These are phyloP conservation scores for Ichneumoninae sp. DNA, from an alignment of 2,888 invertebrate genomes.

Conservation along the genomic window DNA sequence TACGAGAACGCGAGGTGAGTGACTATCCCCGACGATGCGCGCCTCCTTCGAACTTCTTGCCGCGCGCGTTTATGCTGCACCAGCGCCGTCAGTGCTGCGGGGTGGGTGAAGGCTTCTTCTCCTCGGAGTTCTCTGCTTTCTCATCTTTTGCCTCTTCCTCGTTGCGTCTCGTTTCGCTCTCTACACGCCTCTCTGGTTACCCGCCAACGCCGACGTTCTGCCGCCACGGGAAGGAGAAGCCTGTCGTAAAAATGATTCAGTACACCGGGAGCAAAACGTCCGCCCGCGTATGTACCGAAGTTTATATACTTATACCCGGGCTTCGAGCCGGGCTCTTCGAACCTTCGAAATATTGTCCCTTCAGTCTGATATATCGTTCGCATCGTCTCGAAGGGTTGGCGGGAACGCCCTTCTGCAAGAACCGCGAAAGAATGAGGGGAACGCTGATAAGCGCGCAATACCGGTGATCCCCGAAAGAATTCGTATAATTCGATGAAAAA, in stretches of 20 bases:
- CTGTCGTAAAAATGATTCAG: slow-evolving; percentile 75
- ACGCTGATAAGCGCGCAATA: neutral
- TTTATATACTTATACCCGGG: neutral
- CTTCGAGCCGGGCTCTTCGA: slow-evolving; percentile 17
- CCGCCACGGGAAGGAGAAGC: slow-evolving; percentile 46
- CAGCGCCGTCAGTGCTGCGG: slow-evolving; percentile 22
- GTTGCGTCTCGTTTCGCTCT: slow-evolving; percentile 25
- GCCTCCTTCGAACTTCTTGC: slow-evolving; percentile 51
- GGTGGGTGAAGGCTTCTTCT: slow-evolving; percentile 26
- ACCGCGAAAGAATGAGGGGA: neutral
- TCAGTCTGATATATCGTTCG: slow-evolving; percentile 51
- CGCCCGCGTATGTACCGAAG: slow-evolving; percentile 35
- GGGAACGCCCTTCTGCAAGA: slow-evolving; percentile 2
- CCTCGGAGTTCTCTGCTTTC: slow-evolving; percentile 32
- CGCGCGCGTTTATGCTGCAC: slow-evolving; percentile 24
- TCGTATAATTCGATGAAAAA: neutral
- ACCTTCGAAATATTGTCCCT: slow-evolving; percentile 60
- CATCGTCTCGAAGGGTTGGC: slow-evolving; percentile 3
- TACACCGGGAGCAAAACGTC: slow-evolving; percentile 47
- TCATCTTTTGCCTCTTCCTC: slow-evolving; percentile 41
- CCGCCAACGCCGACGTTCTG: slow-evolving; percentile 45
- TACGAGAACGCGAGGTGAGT: slow-evolving; percentile 71
- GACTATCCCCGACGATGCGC: slow-evolving; percentile 39
- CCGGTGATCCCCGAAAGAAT: neutral
- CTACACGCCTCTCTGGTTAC: slow-evolving; percentile 65